Evolutionary conservation across 2,113 vertebrate genomes (phyloP).

Genomic region (Galemys pyrenaicus): DNA sequence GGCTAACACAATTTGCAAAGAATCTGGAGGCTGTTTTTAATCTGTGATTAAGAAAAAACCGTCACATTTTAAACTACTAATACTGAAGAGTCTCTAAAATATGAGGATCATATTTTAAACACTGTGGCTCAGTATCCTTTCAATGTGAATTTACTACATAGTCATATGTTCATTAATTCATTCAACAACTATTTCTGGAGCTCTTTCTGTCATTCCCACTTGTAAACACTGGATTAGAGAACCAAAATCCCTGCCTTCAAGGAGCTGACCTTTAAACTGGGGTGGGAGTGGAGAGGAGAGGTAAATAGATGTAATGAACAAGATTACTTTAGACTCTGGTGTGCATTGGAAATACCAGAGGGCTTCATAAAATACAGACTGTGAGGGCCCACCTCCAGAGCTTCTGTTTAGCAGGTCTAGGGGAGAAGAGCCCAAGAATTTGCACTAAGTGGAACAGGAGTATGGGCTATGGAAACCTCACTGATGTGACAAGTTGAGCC

Average conservation of each 20-base stretch:
- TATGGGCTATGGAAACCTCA: background rate
- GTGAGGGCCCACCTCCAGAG: background rate
- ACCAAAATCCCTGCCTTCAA: background rate
- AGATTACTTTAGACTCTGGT: background rate
- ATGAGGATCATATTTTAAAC: background rate
- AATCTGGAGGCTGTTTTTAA: constrained; percentile 25
- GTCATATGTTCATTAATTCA: background rate
- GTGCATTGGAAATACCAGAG: background rate
- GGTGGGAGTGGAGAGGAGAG: background rate
- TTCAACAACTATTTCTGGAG: background rate
- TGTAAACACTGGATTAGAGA: background rate
- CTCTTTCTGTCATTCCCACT: background rate
- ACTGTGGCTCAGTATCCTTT: background rate
- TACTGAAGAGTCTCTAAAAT: background rate
- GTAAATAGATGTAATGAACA: background rate
- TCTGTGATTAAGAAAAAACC: background rate
- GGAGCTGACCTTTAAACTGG: background rate
- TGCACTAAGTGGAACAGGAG: background rate
- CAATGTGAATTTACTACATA: background rate
- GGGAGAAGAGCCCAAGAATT: background rate
- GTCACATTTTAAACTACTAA: background rate
- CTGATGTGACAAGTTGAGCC: background rate
- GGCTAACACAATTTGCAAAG: background rate
- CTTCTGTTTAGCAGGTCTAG: background rate
- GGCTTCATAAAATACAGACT: background rate